These are phyloP conservation scores for Plecotus auritus DNA, from an alignment of 2,113 vertebrate species.

Conservation along the genomic window DNA sequence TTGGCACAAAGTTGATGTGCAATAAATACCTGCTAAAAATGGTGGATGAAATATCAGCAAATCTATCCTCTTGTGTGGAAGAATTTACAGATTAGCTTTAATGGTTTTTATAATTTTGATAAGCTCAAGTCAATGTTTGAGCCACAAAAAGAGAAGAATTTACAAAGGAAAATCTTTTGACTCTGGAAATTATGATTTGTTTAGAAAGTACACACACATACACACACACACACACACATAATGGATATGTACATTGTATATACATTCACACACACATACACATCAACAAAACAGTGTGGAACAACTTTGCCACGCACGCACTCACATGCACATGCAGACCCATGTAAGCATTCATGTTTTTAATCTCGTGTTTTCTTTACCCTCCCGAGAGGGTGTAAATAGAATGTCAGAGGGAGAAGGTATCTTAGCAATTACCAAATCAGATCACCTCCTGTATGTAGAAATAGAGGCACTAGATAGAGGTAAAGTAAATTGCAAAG, in stretches of 20 bases:
- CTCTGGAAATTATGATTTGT: slow-evolving; percentile 41
- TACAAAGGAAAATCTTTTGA: slow-evolving; percentile 17
- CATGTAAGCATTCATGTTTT: background rate
- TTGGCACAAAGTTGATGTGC: background rate
- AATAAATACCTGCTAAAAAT: slow-evolving; percentile 34
- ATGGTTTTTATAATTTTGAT: slow-evolving; percentile 39
- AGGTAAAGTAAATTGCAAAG: slow-evolving; percentile 58
- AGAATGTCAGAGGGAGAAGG: slow-evolving; percentile 24
- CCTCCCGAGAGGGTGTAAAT: slow-evolving; percentile 12
- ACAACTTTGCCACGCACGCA: background rate
- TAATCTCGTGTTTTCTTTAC: slow-evolving; percentile 37
- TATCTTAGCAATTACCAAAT: slow-evolving; percentile 45
- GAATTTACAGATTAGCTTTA: slow-evolving; percentile 18
- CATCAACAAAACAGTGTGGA: background rate
- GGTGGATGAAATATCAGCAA: background rate
- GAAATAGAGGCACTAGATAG: slow-evolving; percentile 41
- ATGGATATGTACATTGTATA: background rate
- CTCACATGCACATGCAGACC: background rate
- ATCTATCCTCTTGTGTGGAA: slow-evolving; percentile 19
- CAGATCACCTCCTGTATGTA: slow-evolving; percentile 34
- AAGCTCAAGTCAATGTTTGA: slow-evolving; percentile 20
- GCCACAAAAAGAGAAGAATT: slow-evolving; percentile 27
- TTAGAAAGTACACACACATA: background rate
- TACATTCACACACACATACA: background rate
- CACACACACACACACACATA: background rate